Percentiles rank a stretch among this genome's conserved stretches.
These are phyloP conservation scores for Nasonovia ribisnigri DNA, from an alignment of 2,888 invertebrate genomes.

Conservation along the genomic window DNA sequence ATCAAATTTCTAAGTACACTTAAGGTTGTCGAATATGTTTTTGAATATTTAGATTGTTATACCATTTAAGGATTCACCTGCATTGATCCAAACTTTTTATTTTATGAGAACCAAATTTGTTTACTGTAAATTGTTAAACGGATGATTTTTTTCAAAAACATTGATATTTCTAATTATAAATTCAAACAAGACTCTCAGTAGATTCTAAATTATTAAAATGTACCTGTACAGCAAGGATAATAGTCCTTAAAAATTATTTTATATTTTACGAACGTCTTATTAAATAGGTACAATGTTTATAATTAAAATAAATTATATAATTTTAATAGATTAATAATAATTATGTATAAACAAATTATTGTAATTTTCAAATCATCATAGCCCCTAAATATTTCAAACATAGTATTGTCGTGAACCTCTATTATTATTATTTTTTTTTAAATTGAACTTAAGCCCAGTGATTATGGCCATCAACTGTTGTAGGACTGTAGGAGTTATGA, in stretches of 20 bases:
- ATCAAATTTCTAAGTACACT: neutral
- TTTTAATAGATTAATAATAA: neutral
- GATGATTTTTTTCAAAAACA: neutral
- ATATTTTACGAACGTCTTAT: no score
- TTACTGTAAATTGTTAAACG: neutral
- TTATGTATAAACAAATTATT: no score
- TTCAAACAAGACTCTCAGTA: neutral
- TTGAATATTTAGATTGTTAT: neutral
- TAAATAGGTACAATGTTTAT: no score
- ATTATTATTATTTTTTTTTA: no score
- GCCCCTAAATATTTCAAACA: neutral
- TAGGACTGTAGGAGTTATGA: no score
- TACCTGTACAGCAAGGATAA: neutral
- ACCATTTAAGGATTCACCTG: neutral
- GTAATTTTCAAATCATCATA: neutral
- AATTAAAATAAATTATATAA: neutral
- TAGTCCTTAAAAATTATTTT: neutral
- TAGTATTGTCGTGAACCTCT: no score
- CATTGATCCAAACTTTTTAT: neutral
- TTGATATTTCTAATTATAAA: neutral
- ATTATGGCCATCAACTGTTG: no score
- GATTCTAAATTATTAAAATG: neutral
- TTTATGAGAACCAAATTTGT: neutral
- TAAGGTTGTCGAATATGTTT: neutral
- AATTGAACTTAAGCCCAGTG: no score